phyloP scores from a whole-genome alignment of 2,113 vertebrate species.

The Bothrops jararaca region DNA sequence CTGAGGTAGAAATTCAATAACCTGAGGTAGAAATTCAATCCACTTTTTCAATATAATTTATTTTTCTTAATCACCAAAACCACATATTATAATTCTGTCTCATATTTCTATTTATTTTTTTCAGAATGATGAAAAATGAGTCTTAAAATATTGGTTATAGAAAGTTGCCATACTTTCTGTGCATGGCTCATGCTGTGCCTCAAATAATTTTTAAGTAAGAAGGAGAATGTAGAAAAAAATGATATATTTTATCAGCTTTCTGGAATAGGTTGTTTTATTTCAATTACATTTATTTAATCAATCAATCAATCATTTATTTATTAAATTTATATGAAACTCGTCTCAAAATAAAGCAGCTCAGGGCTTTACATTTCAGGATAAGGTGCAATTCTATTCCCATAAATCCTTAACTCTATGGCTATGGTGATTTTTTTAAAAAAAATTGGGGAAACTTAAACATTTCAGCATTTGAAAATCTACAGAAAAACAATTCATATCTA shows the following conservation, averaged over 20 bases:
- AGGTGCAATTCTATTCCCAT: background rate
- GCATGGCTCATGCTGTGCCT: background rate
- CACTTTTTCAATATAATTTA: no score
- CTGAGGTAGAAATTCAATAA: no score
- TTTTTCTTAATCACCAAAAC: background rate
- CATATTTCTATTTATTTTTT: background rate
- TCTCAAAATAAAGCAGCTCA: background rate
- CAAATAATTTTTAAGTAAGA: background rate
- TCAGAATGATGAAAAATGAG: background rate
- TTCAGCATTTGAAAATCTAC: background rate
- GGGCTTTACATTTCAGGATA: background rate
- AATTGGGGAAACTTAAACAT: background rate
- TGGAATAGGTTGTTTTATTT: background rate
- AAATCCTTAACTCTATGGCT: background rate
- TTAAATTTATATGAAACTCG: background rate
- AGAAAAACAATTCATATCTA: background rate
- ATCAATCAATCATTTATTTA: background rate
- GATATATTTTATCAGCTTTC: background rate
- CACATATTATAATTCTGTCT: background rate
- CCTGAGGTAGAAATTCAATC: no score
- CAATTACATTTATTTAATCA: background rate
- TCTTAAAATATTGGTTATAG: background rate
- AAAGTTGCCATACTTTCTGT: background rate
- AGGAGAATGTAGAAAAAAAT: background rate
- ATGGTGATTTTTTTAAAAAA: background rate